Evolutionary conservation across 2,113 vertebrate species (phyloP).

Genomic region (Nesospiza acunhae): DNA sequence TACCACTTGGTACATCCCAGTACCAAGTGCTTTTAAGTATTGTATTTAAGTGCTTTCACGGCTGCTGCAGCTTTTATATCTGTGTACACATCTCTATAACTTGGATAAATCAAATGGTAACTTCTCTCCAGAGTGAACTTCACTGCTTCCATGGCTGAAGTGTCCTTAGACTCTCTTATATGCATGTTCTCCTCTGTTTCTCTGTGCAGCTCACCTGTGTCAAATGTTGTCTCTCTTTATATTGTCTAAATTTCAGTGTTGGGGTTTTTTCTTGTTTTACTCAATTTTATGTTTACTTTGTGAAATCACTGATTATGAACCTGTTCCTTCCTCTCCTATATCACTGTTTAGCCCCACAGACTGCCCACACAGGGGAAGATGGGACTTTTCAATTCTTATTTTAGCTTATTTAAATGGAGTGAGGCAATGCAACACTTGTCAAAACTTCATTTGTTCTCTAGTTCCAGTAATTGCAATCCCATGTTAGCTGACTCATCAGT

Average conservation of each 20-base stretch:
- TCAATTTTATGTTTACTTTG: neutral
- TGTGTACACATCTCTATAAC: neutral
- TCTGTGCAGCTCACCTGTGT: neutral
- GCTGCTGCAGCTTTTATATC: neutral
- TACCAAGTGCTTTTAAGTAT: neutral
- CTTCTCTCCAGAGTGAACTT: neutral
- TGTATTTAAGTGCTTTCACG: neutral
- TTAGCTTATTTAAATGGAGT: neutral
- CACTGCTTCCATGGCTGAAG: neutral
- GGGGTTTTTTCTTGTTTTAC: neutral
- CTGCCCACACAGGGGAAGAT: no score
- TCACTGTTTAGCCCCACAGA: neutral
- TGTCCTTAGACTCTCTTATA: neutral
- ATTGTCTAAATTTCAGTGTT: neutral
- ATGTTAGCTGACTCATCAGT: neutral
- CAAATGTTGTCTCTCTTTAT: neutral
- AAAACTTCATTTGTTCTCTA: neutral
- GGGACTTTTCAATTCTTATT: neutral
- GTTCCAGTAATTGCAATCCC: neutral
- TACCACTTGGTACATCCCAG: neutral
- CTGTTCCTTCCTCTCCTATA: neutral
- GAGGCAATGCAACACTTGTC: neutral
- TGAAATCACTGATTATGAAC: neutral
- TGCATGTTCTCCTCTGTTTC: neutral
- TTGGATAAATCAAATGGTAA: neutral